Evolutionary conservation across 2,797 vertebrate species (phyloP), one percentile per base, ranked within the genome.

Genomic region (Poeciliopsis paucimaculata): DNA sequence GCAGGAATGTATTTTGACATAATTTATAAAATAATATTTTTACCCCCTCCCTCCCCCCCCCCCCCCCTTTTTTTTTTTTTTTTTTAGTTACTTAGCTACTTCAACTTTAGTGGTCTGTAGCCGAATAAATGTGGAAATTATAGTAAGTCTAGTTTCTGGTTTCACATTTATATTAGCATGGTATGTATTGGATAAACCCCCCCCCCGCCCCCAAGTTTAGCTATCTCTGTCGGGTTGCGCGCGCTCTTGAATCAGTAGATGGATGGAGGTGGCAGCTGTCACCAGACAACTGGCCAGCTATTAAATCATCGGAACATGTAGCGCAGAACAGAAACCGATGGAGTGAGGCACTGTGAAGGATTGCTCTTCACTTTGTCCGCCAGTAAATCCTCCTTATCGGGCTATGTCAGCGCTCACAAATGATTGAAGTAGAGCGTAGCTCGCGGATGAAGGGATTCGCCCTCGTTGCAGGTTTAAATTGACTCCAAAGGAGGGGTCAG

Each of bases 301-400:
- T 88, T 89, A 90, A 91, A 94, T 91, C 89, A 87, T 74, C 45
- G 57, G 79, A 74, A 41, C 82, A 36, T 43, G n/a, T n/a, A 49
- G 77, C 66, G 78, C 80, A 72, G 34, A 34, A 34, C 84, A 84
- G 79, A 83, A 91, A 84, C 79, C 90, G 88, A 87, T 83, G 84
- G 88, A 88, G 88, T 89, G 77, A 90, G 86, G 88, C 81, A 20
- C 86, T 90, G 87, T 85, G 87, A 91, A 76, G 84, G 86, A 90
- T 87, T 81, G 86, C 86, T 86, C 77, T 85, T 85, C 87, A 88
- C 85, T 90, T 89, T 85, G 86, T 89, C 84, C 73, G 41, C 6
- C 75, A 84, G 84, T 93, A 90, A 92, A 93, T 89, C 87, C 88
- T 86, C 91, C 92, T 91, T 90, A 92, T 93, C 90, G 86, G 83